A percentile compares a stretch with the other conserved stretches of the same genome.
Evolutionary conservation across 2,888 invertebrate genomes (phyloP).

Genomic region (Drepanosiphum platanoidis): DNA sequence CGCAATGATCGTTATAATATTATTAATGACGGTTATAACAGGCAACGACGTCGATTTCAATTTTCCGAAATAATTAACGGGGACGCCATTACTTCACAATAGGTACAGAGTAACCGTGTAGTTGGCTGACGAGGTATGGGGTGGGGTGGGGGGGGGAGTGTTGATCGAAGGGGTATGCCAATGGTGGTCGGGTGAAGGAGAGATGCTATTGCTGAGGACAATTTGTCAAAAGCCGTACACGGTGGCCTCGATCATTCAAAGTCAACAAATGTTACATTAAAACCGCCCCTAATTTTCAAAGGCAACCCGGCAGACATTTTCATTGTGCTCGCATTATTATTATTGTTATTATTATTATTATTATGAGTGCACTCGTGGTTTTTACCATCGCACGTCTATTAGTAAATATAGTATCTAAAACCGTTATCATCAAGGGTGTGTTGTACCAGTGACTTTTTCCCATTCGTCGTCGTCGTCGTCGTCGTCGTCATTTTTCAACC

Average conservation of each 20-base stretch:
- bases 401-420: neutral
- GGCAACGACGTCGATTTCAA: conserved; percentile 52
- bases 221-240: conserved; percentile 50
- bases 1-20: conserved; percentile 27
- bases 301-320: conserved; percentile 21
- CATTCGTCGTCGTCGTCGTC: neutral
- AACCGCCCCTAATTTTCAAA: conserved; percentile 40
- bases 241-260: conserved; percentile 53
- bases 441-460: neutral
- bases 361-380: neutral
- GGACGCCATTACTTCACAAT: conserved; percentile 41
- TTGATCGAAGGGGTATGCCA: conserved; percentile 19
- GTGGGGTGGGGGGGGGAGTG: neutral
- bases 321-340: conserved; percentile 39
- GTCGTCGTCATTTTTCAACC: too few relatives aligned
- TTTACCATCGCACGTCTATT: conserved; percentile 10
- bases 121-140: neutral
- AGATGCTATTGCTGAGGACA: conserved; percentile 28
- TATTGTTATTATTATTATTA: neutral
- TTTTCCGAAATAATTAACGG: conserved; percentile 59
- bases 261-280: conserved; percentile 59
- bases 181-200: neutral
- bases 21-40: conserved; percentile 53
- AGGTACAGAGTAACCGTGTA: conserved; percentile 4
- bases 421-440: neutral